Evolutionary conservation across 2,888 invertebrate genomes (phyloP), one percentile per base, ranked within the genome.

Genomic region (Lottia scabra): DNA sequence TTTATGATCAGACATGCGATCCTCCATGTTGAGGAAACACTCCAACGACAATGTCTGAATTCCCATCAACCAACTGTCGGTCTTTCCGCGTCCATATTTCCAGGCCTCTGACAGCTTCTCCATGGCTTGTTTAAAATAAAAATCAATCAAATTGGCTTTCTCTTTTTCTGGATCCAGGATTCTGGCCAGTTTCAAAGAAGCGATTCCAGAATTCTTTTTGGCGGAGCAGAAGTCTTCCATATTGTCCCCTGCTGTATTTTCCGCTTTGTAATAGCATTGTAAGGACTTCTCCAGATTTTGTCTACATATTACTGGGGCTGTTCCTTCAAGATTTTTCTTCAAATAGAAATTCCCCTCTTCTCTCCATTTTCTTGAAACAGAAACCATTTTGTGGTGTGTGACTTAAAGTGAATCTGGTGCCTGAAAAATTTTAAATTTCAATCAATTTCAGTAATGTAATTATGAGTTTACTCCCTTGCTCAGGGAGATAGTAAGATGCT

Each of bases 81-180:
- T 15, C 30, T 74, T 73, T 3, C 15, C 43, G 1, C 62, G n/a
- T 1, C 70, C 63, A 8, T 67, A 43, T 62, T 30, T 23, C 26
- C 26, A 67, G 15, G 77, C 68, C 5, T 70, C 63, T 1, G 65
- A 63, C 30, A 75, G 72, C 46, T 71, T 64, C 43, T 68, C 71
- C 19, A 77, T 64, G 16, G 75, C 73, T 43, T 77, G 73, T 65
- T 73, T 73, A 38, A 65, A 77, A 27, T 71, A 62, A 45, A 65
- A 66, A 13, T 46, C 30, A 8, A 71, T 26, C 3, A 26, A 3
- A 2, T 56, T 30, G 3, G 56, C 15, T 63, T 46, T 70, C 23
- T 65, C 71, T 2, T 65, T n/a, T 16, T 10, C 23, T 65, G n/a
- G 26, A 13, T 44, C 63, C 16, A 44, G 45, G 2, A 70, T 48